These are phyloP conservation scores for Menura novaehollandiae DNA, from an alignment of 2,113 vertebrate genomes.

Conservation along the genomic window DNA sequence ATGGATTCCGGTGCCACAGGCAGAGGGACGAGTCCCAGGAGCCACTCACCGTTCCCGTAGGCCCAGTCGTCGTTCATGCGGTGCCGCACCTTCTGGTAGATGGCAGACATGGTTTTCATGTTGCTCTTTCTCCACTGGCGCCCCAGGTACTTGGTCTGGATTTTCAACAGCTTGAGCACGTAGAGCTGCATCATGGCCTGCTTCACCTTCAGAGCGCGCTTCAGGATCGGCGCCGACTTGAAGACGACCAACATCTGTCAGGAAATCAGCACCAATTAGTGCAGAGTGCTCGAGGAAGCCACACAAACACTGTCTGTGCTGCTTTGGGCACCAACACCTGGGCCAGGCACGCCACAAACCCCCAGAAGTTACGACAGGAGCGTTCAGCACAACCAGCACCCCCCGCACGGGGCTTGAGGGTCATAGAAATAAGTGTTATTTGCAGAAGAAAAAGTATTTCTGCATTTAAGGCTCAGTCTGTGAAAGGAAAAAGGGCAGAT, in stretches of 20 bases:
- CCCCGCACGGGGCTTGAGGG: background rate
- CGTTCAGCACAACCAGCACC: accelerated
- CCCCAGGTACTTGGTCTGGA: constrained; percentile 85
- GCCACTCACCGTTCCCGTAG: constrained; percentile 81
- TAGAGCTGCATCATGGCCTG: constrained; percentile 98
- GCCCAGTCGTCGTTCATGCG: constrained; percentile 90
- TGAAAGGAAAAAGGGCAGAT: background rate
- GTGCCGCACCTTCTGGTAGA: constrained; percentile 89
- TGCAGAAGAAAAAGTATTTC: background rate
- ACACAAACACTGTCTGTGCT: accelerated
- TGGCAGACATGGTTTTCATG: constrained; percentile 91
- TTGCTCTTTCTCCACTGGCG: constrained; percentile 85
- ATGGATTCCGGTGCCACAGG: accelerated
- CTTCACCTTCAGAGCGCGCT: constrained; percentile 93
- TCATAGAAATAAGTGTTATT: background rate
- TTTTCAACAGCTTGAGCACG: constrained; percentile 88
- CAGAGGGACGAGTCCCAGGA: too few species aligned
- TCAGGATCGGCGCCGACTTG: constrained; percentile 94
- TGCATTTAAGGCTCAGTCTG: background rate
- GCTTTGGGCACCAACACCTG: background rate
- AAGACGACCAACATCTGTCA: constrained; percentile 96
- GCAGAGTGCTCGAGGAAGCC: accelerated
- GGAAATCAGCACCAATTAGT: accelerated
- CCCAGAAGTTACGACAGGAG: background rate
- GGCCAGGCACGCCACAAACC: accelerated